A percentile compares a stretch with the other conserved stretches of the same genome.
Evolutionary conservation across 1,140 invertebrate species (phyloP).

Genomic region (Calephelis virginiensis): DNA sequence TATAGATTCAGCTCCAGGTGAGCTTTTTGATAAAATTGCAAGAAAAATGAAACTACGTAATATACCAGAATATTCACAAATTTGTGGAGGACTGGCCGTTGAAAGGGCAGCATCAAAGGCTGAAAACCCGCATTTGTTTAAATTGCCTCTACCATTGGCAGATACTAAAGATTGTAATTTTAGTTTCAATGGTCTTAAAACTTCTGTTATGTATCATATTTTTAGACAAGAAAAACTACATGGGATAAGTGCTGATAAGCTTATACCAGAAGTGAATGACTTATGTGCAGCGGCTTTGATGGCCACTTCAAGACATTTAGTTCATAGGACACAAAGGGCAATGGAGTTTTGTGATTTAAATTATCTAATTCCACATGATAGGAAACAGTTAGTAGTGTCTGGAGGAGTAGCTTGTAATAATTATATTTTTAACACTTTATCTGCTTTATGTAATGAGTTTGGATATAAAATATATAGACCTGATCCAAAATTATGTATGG

Average conservation of each 20-base stretch:
- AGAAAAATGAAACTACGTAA: conserved; percentile 91
- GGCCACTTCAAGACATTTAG: conserved; percentile 86
- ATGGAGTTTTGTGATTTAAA: conserved; percentile 86
- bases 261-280: conserved; percentile 89
- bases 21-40: conserved; percentile 94
- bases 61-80: conserved; percentile 84
- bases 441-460: conserved; percentile 84
- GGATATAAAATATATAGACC: conserved; percentile 86
- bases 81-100: conserved; percentile 92
- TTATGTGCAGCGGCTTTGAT: conserved; percentile 92
- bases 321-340: conserved; percentile 89
- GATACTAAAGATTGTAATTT: conserved; percentile 76
- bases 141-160: conserved; percentile 81
- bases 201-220: conserved; percentile 51
- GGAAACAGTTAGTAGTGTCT: conserved; percentile 86
- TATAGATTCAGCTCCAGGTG: conserved; percentile 93
- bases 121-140: conserved; percentile 83
- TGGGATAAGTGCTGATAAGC: conserved; percentile 80
- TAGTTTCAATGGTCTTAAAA: conserved; percentile 70
- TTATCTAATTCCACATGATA: conserved; percentile 80
- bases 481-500: conserved; percentile 92
- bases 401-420: conserved; percentile 97
- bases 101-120: conserved; percentile 89
- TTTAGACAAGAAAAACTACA: conserved; percentile 61
- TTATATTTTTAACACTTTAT: conserved; percentile 86